Conservation (phyloP, 2,113 vertebrate genomes). For the Caranx ignobilis region DNA sequence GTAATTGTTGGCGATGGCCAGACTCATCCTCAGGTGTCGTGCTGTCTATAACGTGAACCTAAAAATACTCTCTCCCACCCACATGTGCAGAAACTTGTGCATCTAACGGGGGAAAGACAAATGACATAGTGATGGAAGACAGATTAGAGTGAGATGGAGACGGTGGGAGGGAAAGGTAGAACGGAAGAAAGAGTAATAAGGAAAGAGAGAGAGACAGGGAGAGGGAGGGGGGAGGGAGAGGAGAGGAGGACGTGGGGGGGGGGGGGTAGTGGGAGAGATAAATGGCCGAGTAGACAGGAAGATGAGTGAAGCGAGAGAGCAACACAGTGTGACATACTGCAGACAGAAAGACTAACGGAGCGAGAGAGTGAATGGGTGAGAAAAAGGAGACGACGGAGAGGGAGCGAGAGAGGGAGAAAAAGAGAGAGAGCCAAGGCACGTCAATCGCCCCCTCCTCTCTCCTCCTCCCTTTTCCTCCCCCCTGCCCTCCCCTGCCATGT, state of each 20-base stretch:
- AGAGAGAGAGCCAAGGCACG: slow-evolving; percentile 59
- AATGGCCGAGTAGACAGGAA: slow-evolving; percentile 71
- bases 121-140: slow-evolving; percentile 58
- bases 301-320: slow-evolving; percentile 76
- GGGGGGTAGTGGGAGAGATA: slow-evolving; percentile 54
- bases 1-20: neutral
- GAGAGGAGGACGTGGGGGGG: neutral
- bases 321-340: slow-evolving; percentile 79
- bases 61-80: neutral
- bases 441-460: slow-evolving; percentile 61
- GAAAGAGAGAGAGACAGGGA: slow-evolving; percentile 22
- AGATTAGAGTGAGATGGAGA: slow-evolving; percentile 59
- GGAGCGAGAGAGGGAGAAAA: slow-evolving; percentile 29
- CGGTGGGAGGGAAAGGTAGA: slow-evolving; percentile 62
- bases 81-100: slow-evolving; percentile 16
- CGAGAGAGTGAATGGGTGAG: slow-evolving; percentile 66
- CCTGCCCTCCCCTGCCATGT: slow-evolving; percentile 68
- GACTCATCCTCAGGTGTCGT: slow-evolving; percentile 5
- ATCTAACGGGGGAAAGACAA: slow-evolving; percentile 36
- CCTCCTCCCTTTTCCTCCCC: slow-evolving; percentile 28
- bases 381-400: slow-evolving; percentile 53
- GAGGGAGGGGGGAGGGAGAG: neutral
- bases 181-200: slow-evolving; percentile 61
- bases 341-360: slow-evolving; percentile 80
- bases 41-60: slow-evolving; percentile 3